Evolutionary conservation across 2,113 vertebrate species (phyloP).

Genomic region (Xiphophorus couchianus): DNA sequence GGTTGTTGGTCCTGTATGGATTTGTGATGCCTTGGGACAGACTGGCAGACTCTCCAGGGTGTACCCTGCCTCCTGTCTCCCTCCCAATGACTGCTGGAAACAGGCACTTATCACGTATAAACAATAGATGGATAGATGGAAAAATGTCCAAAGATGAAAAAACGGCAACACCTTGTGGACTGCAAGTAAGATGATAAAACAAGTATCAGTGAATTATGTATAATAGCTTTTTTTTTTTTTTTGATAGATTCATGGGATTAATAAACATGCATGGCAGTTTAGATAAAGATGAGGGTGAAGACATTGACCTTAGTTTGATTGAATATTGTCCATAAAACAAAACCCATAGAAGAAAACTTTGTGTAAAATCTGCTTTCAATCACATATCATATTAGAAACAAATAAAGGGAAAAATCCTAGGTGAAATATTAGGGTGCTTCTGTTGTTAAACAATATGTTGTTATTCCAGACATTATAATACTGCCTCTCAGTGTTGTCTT

Average conservation of each 20-base stretch:
- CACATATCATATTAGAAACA: background rate
- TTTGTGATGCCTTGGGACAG: no score
- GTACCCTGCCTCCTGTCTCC: no score
- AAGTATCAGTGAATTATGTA: slow-evolving; percentile 4
- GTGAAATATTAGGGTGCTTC: background rate
- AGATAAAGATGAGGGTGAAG: slow-evolving; percentile 13
- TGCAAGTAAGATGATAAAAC: background rate
- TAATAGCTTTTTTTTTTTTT: background rate
- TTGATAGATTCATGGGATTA: background rate
- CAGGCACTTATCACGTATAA: no score
- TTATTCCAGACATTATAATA: background rate
- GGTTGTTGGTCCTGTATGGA: no score
- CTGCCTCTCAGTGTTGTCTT: background rate
- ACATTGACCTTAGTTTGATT: background rate
- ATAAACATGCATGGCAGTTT: slow-evolving; percentile 18
- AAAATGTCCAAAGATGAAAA: slow-evolving; percentile 5
- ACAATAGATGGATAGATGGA: background rate
- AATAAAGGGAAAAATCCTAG: background rate
- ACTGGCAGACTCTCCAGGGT: no score
- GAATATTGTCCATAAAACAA: background rate
- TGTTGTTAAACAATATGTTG: background rate
- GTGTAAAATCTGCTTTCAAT: background rate
- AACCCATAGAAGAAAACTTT: background rate
- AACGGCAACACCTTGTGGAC: background rate
- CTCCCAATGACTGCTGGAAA: no score